Evolutionary conservation across 2,113 vertebrate species (phyloP).

Genomic region (Sula dactylatra): DNA sequence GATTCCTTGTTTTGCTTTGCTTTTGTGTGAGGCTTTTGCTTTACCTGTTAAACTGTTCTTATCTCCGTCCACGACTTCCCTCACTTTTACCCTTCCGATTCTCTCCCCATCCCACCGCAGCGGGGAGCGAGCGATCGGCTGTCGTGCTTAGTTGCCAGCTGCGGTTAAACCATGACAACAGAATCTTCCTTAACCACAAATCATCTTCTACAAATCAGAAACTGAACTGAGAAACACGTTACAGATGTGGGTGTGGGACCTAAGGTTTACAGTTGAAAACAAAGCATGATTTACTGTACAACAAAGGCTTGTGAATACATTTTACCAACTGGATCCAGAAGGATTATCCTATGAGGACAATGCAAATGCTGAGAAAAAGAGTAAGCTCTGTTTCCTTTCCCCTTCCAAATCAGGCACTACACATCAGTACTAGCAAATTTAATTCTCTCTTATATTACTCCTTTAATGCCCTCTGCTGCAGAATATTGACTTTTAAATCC

Average conservation of each 20-base stretch:
- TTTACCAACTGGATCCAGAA: not conserved
- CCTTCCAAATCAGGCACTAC: not conserved
- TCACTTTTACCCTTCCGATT: too few species aligned
- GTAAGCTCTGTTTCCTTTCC: not conserved
- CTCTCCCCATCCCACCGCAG: too few species aligned
- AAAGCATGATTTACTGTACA: not conserved
- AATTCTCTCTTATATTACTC: not conserved
- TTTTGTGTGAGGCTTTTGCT: too few species aligned
- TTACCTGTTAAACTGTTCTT: too few species aligned
- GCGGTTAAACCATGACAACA: not conserved
- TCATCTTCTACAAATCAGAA: not conserved
- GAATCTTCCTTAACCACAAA: not conserved
- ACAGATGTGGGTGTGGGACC: conserved; percentile 9
- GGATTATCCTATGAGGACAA: not conserved
- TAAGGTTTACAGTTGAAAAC: not conserved
- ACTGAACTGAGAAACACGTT: not conserved
- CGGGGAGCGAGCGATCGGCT: too few species aligned
- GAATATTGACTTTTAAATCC: not conserved
- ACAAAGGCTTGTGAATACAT: not conserved
- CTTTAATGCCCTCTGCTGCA: conserved; percentile 15
- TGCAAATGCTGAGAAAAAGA: not conserved
- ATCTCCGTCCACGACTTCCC: too few species aligned
- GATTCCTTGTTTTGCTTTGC: too few species aligned
- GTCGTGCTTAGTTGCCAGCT: too few species aligned
- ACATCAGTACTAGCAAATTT: not conserved